phyloP scores from a whole-genome alignment of 2,113 vertebrate species.

The Boulengeromyrus knoepffleri region DNA sequence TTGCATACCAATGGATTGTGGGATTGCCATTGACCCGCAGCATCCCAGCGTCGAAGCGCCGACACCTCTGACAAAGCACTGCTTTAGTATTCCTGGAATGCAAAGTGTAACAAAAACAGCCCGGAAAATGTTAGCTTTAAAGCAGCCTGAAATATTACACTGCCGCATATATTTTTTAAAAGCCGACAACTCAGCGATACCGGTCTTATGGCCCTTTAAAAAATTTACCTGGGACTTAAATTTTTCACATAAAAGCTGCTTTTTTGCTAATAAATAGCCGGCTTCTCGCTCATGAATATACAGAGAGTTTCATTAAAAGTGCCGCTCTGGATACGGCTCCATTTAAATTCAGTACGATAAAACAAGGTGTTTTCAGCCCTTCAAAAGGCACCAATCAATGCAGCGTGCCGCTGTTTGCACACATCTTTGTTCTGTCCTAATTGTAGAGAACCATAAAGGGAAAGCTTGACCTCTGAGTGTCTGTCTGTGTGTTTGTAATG shows the following conservation, averaged over 20 bases:
- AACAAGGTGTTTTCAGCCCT: not conserved
- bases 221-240: not conserved
- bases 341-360: not conserved
- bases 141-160: not conserved
- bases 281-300: slow-evolving; percentile 8
- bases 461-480: not conserved
- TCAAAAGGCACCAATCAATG: not conserved
- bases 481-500: not conserved
- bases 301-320: slow-evolving; percentile 10
- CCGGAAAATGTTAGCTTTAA: no score
- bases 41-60: not conserved
- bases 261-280: slow-evolving; percentile 4
- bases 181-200: not conserved
- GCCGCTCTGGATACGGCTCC: not conserved
- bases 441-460: not conserved
- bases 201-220: not conserved
- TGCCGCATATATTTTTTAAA: not conserved
- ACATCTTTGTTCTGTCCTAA: not conserved
- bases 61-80: not conserved
- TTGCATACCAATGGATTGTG: slow-evolving; percentile 14
- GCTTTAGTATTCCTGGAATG: not conserved
- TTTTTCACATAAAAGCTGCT: slow-evolving; percentile 4
- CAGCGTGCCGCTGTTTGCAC: not conserved
- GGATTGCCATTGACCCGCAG: slow-evolving; percentile 5
- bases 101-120: not conserved